These are phyloP conservation scores for Pristis pectinata DNA, from an alignment of 2,797 vertebrate species.

Conservation along the genomic window DNA sequence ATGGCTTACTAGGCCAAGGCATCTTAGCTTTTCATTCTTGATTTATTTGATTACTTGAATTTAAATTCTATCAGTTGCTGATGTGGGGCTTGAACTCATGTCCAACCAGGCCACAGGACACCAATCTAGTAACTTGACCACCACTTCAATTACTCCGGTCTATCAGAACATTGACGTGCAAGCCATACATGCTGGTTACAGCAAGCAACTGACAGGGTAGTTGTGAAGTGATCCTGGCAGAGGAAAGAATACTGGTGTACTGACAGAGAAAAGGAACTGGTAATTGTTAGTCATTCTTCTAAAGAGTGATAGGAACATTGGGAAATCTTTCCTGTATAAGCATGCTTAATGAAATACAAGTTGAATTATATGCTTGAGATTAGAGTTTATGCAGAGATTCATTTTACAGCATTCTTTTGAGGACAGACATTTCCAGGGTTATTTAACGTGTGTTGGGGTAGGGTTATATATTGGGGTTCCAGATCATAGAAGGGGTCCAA, in stretches of 20 bases:
- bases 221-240: constrained; percentile 91
- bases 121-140: too few species aligned
- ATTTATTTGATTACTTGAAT: too few species aligned
- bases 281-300: constrained; percentile 42
- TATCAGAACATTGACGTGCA: neutral
- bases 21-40: too few species aligned
- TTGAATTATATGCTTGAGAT: neutral
- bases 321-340: neutral
- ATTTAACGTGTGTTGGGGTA: neutral
- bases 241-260: constrained; percentile 90
- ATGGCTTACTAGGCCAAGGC: too few species aligned
- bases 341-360: neutral
- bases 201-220: constrained; percentile 91
- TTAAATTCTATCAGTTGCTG: too few species aligned
- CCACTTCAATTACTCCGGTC: too few species aligned
- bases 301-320: neutral
- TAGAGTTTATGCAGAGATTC: neutral
- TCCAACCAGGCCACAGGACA: too few species aligned
- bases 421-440: neutral
- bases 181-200: neutral
- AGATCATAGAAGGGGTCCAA: too few species aligned
- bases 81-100: too few species aligned
- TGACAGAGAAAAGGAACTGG: constrained; percentile 64
- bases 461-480: neutral
- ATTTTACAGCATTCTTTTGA: neutral